A percentile compares a stretch with the other conserved stretches of the same genome.
phyloP scores from a whole-genome alignment of 2,888 invertebrate species.

The Pristionchus maxplancki region DNA sequence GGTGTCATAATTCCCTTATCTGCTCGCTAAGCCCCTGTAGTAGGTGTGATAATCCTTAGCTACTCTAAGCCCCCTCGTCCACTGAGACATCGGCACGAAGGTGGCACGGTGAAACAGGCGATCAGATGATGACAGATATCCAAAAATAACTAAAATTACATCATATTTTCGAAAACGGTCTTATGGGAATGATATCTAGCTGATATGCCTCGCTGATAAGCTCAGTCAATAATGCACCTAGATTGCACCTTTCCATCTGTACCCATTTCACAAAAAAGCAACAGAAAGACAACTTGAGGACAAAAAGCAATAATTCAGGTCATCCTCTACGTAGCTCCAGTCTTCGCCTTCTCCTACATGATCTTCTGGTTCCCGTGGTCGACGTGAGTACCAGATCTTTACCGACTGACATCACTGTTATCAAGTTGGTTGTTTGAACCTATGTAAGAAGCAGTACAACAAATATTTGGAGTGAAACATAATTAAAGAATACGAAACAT shows the following conservation, averaged over 20 bases:
- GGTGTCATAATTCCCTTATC: background rate
- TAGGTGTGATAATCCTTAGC: constrained; percentile 2
- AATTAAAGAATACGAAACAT: no score
- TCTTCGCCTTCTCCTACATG: constrained; percentile 78
- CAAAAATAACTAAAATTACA: no score
- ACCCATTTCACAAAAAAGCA: no score
- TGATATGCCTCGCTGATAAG: no score
- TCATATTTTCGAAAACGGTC: no score
- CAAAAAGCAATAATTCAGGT: constrained; percentile 61
- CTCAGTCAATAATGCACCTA: no score
- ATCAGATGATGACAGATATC: background rate
- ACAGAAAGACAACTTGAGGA: no score
- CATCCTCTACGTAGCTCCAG: constrained; percentile 78
- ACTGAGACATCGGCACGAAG: background rate
- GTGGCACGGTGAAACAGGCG: background rate
- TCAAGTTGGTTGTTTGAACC: no score
- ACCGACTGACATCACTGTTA: background rate
- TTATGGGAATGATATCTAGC: no score
- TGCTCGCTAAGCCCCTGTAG: background rate
- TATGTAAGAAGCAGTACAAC: no score
- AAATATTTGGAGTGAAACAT: no score
- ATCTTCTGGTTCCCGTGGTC: constrained; percentile 79
- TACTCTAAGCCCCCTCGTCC: background rate
- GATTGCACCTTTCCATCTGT: no score
- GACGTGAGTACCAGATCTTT: constrained; percentile 59